Conservation (phyloP, 2,888 invertebrate species). For the Nephrotoma guestfalica region DNA sequence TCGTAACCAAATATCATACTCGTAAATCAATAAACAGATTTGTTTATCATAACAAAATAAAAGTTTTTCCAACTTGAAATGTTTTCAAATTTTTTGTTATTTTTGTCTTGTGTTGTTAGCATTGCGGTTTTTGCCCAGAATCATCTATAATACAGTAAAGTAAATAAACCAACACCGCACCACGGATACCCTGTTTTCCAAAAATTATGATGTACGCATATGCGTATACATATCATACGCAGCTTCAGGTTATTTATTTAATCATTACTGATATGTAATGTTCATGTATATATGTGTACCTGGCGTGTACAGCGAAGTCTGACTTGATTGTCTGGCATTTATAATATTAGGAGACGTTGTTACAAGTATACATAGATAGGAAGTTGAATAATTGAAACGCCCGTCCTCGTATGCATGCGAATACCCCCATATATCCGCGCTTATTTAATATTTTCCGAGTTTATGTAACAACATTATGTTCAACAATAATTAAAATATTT, state of each 20-base stretch:
- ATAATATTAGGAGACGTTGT: too few relatives aligned
- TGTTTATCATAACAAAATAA: background rate
- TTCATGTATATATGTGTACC: background rate
- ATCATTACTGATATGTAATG: background rate
- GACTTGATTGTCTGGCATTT: too few relatives aligned
- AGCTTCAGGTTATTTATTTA: background rate
- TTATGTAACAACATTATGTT: background rate
- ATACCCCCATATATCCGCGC: too few relatives aligned
- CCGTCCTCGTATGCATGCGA: too few relatives aligned
- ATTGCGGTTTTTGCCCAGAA: background rate
- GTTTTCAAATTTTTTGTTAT: background rate
- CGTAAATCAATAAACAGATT: background rate
- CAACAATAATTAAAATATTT: background rate
- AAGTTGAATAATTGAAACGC: too few relatives aligned
- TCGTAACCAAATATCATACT: background rate
- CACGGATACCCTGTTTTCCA: too few relatives aligned
- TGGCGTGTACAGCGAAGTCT: too few relatives aligned
- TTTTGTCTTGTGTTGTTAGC: background rate
- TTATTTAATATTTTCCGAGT: background rate
- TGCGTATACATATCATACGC: background rate
- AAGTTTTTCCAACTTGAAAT: background rate
- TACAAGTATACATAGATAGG: too few relatives aligned
- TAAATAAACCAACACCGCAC: background rate
- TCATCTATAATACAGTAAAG: background rate
- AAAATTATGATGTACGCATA: background rate